A percentile compares a stretch with the other conserved stretches of the same genome.
Conservation (phyloP, 1,140 invertebrate genomes). For the Zophobas atratus region DNA sequence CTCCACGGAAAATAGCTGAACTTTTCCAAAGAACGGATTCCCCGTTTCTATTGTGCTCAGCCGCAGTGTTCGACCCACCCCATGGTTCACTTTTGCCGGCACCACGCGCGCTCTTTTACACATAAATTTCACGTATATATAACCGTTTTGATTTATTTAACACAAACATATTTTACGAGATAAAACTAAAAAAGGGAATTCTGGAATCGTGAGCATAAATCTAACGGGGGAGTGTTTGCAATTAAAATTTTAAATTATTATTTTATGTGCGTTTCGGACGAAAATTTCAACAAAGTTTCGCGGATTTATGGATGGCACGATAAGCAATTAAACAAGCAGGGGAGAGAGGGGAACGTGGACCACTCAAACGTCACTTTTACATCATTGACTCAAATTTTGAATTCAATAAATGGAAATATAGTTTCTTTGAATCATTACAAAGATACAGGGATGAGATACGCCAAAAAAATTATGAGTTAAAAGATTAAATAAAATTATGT, state of each 20-base stretch:
- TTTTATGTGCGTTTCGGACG: conserved; percentile 30
- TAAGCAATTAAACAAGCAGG: conserved; percentile 25
- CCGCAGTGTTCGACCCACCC: conserved; percentile 43
- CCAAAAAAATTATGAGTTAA: too few relatives aligned
- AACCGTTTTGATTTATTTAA: conserved; percentile 51
- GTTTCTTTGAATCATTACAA: too few relatives aligned
- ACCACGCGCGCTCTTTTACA: conserved; percentile 43
- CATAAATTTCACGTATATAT: conserved; percentile 52
- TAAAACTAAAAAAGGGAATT: conserved; percentile 47
- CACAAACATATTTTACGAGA: conserved; percentile 51
- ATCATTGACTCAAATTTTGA: too few relatives aligned
- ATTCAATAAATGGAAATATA: too few relatives aligned
- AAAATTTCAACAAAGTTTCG: conserved; percentile 27
- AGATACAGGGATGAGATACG: too few relatives aligned
- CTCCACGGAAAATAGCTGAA: conserved; percentile 68
- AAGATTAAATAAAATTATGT: too few relatives aligned
- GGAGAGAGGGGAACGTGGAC: background rate
- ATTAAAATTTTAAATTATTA: conserved; percentile 42
- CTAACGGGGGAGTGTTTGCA: conserved; percentile 34
- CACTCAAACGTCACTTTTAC: background rate
- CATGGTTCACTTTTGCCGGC: conserved; percentile 47
- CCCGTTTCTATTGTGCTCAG: conserved; percentile 61
- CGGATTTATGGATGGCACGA: conserved; percentile 24
- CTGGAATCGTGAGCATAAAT: conserved; percentile 46
- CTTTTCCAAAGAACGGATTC: conserved; percentile 66